Evolutionary conservation across 2,797 vertebrate species (phyloP).

Genomic region (Psittacula derbiana): DNA sequence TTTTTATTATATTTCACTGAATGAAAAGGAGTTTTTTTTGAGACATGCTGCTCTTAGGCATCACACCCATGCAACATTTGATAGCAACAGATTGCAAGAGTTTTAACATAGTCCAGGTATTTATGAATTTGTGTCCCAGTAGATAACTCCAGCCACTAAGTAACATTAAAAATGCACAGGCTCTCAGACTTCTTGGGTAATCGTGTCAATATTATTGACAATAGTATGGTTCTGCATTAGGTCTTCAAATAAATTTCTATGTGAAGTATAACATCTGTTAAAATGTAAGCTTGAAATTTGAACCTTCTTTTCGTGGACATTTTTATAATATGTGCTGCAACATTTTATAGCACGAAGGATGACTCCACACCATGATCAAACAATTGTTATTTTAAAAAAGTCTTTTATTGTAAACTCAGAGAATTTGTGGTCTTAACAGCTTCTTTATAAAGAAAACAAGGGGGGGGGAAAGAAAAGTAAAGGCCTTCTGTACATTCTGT

Average conservation of each 20-base stretch:
- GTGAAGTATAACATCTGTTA: not conserved
- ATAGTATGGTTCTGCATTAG: not conserved
- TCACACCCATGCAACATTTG: not conserved
- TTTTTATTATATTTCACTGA: not conserved
- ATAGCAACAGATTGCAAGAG: not conserved
- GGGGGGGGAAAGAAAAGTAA: too few species aligned
- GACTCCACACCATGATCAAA: not conserved
- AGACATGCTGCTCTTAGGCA: not conserved
- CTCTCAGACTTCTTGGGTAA: not conserved
- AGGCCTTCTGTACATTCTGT: not conserved
- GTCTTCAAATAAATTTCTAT: not conserved
- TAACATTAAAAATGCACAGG: not conserved
- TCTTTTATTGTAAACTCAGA: conserved; percentile 20
- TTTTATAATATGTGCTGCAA: not conserved
- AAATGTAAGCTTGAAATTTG: not conserved
- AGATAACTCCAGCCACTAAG: not conserved
- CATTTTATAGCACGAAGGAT: not conserved
- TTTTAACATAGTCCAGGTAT: not conserved
- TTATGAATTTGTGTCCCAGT: not conserved
- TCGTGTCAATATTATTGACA: not conserved
- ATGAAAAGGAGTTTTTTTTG: not conserved
- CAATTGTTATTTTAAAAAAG: conserved; percentile 11
- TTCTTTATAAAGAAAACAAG: not conserved
- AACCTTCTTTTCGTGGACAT: not conserved
- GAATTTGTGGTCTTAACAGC: not conserved